Evolutionary conservation across 2,888 invertebrate species (phyloP), one percentile per base, ranked within the genome.

Genomic region (Melikaiella ostensackeni): DNA sequence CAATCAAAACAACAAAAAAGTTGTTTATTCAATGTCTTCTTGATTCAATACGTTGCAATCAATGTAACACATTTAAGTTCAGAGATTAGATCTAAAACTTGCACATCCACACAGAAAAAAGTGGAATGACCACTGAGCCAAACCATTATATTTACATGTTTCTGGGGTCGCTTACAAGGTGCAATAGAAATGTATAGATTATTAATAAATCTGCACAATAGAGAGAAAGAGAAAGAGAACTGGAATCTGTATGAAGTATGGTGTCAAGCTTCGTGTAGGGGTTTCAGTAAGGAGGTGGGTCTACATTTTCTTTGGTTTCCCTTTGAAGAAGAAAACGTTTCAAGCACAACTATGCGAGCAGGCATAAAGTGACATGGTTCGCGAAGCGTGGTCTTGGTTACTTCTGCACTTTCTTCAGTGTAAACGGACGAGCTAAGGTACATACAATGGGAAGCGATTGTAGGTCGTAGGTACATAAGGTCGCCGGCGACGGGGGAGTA

Each of bases 401-500:
- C 50, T 70, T 70, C 30, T 70, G 70, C 21, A 70, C 70, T 70
- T 70, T 70, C 70, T 70, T 70, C 50, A 70, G 70, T 70, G 70
- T 70, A 70, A 70, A 70, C 50, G 70, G 50, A 70, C 46, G 27
- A 70, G 24, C 42, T 66, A 66, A 70, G 70, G 70, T 50, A 70
- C 66, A 70, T 21, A 70, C 42, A 42, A 42, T 16, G 42, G 0
- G 42, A 30, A n/a, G n/a, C 30, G 70, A 70, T 70, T 50, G 70
- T 46, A 30, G 50, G 50, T 50, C n/a, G n/a, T n/a, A n/a, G 66
- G 50, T 50, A 21, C 5, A 27, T 11, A 57, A 57, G 57, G 57
- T 57, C 46, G 46, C n/a, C 19, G 19, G 70, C n/a, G n/a, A 50
- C 42, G 42, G 24, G 46, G 30, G 46, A 62, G 79, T 82, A 83